Evolutionary conservation across 2,113 vertebrate genomes (phyloP).

Genomic region (Panthera leo): DNA sequence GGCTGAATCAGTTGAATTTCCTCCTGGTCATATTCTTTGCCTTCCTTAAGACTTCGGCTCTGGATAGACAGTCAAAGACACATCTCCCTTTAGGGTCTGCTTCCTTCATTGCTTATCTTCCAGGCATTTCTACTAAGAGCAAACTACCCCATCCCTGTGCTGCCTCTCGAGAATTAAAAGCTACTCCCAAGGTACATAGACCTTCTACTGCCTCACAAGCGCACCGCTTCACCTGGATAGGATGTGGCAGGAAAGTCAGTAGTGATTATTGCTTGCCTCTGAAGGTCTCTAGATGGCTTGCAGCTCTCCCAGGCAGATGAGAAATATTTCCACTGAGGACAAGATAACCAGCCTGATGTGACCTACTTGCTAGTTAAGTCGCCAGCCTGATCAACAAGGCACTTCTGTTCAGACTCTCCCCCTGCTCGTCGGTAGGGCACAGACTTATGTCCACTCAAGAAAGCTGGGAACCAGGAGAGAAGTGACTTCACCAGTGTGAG

Average conservation of each 20-base stretch:
- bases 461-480: not conserved
- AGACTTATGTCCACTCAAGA: not conserved
- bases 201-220: not conserved
- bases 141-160: no score
- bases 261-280: not conserved
- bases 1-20: not conserved
- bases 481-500: not conserved
- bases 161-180: not conserved
- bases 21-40: not conserved
- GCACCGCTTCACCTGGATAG: not conserved
- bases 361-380: not conserved
- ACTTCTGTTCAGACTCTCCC: not conserved
- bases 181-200: not conserved
- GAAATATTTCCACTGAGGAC: not conserved
- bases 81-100: rapidly evolving
- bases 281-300: not conserved
- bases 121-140: not conserved
- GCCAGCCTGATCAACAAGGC: not conserved
- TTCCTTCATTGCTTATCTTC: not conserved
- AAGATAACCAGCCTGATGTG: not conserved
- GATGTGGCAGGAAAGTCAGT: not conserved
- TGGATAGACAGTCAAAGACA: not conserved
- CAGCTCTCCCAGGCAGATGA: not conserved
- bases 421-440: not conserved
- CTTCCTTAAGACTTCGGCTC: rapidly evolving